Evolutionary conservation across 1,140 invertebrate genomes (phyloP).

Genomic region (Phenacoccus solenopsis): DNA sequence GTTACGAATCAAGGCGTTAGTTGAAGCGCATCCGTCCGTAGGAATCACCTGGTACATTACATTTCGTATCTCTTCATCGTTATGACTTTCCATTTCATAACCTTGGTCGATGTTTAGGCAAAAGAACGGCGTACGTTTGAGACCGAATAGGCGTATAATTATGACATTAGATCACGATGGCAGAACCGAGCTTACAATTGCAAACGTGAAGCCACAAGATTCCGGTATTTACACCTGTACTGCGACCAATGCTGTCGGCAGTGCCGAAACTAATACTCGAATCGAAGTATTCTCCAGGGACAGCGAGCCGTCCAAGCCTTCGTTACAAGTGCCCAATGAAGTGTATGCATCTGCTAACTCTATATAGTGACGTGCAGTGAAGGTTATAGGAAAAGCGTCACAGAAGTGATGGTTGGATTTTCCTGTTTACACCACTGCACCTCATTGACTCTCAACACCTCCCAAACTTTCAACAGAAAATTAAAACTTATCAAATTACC

Average conservation of each 20-base stretch:
- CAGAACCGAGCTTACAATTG: conserved; percentile 55
- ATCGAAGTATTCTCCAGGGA: conserved; percentile 40
- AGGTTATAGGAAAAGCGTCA: neutral
- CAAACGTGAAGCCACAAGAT: conserved; percentile 50
- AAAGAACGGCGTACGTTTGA: conserved; percentile 52
- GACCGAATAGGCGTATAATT: conserved; percentile 54
- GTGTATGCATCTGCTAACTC: neutral
- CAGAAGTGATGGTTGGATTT: neutral
- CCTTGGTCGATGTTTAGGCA: conserved; percentile 38
- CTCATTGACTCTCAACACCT: neutral
- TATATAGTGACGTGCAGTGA: neutral
- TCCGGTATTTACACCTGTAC: conserved; percentile 76
- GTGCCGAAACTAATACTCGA: conserved; percentile 54
- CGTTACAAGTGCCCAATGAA: neutral
- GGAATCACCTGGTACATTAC: conserved; percentile 57
- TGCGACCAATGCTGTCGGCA: conserved; percentile 73
- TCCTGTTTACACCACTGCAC: neutral
- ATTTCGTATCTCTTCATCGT: neutral
- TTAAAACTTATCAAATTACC: no score
- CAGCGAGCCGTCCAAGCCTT: neutral
- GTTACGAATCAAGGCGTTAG: conserved; percentile 50
- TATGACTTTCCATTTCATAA: neutral
- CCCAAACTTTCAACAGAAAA: neutral
- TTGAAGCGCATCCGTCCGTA: conserved; percentile 68
- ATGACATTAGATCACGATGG: conserved; percentile 69